Base-by-base conservation (phyloP, 2,888 invertebrate genomes). In the Drosophila limbata region DNA sequence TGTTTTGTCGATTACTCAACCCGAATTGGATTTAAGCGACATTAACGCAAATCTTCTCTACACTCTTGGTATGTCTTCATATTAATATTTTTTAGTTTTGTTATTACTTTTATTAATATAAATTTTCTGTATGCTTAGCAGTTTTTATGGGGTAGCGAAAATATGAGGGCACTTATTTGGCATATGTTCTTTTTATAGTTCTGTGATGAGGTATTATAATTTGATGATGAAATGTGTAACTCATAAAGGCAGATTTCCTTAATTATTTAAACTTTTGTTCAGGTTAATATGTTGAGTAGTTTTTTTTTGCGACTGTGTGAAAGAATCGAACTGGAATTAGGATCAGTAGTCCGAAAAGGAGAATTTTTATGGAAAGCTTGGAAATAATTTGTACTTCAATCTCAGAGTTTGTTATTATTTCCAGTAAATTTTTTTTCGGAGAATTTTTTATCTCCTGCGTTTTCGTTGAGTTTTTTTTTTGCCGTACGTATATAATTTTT, bases 11-110 rank as follows among this genome's bases (percentile, higher is more conserved):
- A 55, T 66, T 75, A 69, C 76, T 66, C 53, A 69, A 63, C 57
- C 51, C 63, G 53, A 69, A 68, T 84, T 67, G 84, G 84, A 73
- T 77, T 82, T 67, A 80, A 81, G 67, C 60, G 57, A 65, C 68
- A 69, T 61, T 44, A 63, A 65, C 51, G 59, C 45, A 65, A 55
- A 44, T 61, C 53, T 62, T 55, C 61, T 53, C 17, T 13, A 67
- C 39, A 40, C 51, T 39, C 64, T 70, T 72, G 87, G 87, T 86
- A 88, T 63, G 88, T 85, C 63, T 45, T 50, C 48, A 48, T 42
- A 33, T 28, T 15, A 6, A 15, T 17, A n/a, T 21, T 39, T 42
- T 8, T 52, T 59, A 25, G 48, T 48, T 11, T 11, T 50, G 31
- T 55, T 39, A 33, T 40, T 53, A 42, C 44, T 39, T 52, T 64